Evolutionary conservation across 2,888 invertebrate species (phyloP), one percentile per base, ranked within the genome.

Genomic region (Trileptium ribeirensis): DNA sequence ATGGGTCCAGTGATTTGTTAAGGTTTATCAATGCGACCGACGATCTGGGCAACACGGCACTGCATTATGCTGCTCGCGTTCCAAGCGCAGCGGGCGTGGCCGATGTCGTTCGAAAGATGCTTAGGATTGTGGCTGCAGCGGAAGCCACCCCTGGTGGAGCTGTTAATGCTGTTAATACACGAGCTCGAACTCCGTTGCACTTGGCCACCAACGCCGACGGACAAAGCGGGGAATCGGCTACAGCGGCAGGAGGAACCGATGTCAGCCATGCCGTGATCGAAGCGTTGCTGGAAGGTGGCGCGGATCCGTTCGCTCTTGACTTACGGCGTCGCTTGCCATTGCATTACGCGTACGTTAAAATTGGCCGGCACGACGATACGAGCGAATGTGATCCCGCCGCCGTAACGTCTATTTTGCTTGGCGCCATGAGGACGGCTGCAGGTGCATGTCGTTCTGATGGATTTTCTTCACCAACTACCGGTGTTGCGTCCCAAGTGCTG

Each of bases 331-430:
- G 90, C 77, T 86, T 89, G 36, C 90, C 91, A 1, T 86, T 91
- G 33, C 91, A 91, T 85, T 90, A 91, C 85, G 89, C 89, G 1
- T 91, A 91, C 85, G 86, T 88, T 19, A 89, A 89, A 83, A 87
- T 88, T 78, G 85, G 86, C 40, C 85, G 84, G 84, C 88, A 86
- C 74, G 83, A 79, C 1, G 51, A 8, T 8, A 15, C 51, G 51
- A 3, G 75, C 15, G 37, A 31, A 15, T 34, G 70, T 24, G 86
- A 86, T 78, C 86, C 86, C 0, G 85, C 86, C 24, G 85, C 85
- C 0, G 82, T 86, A 0, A 83, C 84, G 1, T 84, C 85, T 1
- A 74, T 85, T 15, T 78, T 86, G 1, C 79, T 84, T 1, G 80
- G 82, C 8, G n/a, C 74, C 33, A 74, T 83, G 82, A 67, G 34